phyloP scores from a whole-genome alignment of 1,140 invertebrate genomes.

The Dysdera silvatica region DNA sequence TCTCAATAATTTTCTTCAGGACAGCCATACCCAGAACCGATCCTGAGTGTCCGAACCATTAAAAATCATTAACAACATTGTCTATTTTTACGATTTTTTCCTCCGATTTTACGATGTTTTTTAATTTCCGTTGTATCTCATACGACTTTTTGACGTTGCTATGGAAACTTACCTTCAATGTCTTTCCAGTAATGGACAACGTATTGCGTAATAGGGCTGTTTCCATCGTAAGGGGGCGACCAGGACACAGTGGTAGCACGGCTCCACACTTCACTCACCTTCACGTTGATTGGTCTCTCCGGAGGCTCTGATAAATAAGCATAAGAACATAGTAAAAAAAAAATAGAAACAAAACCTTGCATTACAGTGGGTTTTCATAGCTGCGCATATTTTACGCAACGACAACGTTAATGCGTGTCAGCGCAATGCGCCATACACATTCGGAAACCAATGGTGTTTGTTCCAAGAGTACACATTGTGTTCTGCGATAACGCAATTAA shows the following conservation, averaged over 20 bases:
- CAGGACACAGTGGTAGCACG: slow-evolving; percentile 82
- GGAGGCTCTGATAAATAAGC: slow-evolving; percentile 66
- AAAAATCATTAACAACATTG: slow-evolving; percentile 2
- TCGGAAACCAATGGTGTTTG: no score
- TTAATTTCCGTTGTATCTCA: background rate
- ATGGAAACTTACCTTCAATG: slow-evolving; percentile 62
- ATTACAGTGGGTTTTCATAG: no score
- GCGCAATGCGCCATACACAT: no score
- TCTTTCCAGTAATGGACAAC: slow-evolving; percentile 87
- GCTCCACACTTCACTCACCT: slow-evolving; percentile 85
- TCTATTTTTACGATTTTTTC: background rate
- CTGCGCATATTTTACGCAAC: no score
- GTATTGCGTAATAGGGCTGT: slow-evolving; percentile 82
- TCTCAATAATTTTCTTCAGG: no score
- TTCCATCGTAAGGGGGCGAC: slow-evolving; percentile 83
- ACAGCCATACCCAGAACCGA: no score
- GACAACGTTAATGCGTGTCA: no score
- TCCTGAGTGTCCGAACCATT: slow-evolving; percentile 28
- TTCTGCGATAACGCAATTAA: no score
- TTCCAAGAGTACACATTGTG: no score
- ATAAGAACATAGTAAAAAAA: no score
- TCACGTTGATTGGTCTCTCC: slow-evolving; percentile 80
- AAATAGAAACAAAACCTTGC: no score
- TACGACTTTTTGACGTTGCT: slow-evolving; percentile 60
- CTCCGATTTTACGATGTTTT: background rate